Conservation (phyloP, 2,797 vertebrate genomes). For the Falco novaeseelandiae region DNA sequence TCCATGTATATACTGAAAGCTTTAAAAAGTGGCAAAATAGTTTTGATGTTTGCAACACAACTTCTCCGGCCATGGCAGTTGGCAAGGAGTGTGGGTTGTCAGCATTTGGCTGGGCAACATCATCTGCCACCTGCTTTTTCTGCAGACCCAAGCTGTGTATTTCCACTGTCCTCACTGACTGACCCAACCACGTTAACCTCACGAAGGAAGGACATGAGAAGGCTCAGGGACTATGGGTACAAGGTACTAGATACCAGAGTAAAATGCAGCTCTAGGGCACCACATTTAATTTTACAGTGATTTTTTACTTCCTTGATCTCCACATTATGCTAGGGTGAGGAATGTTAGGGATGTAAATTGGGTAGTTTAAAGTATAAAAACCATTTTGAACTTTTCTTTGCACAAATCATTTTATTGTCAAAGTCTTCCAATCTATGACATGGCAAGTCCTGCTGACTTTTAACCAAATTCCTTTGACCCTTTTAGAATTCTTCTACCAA, state of each 20-base stretch:
- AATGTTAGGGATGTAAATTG: background rate
- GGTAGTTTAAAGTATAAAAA: background rate
- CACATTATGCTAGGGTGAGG: background rate
- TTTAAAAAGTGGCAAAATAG: background rate
- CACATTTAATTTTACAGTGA: background rate
- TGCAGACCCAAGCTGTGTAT: background rate
- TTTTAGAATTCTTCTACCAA: background rate
- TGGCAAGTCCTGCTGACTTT: background rate
- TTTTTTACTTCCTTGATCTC: background rate
- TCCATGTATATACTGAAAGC: background rate
- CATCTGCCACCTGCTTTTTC: background rate
- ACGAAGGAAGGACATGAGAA: background rate
- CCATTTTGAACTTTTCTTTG: background rate
- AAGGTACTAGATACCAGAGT: background rate
- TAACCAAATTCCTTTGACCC: background rate
- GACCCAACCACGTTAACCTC: background rate
- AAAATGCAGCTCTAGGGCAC: background rate
- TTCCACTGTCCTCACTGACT: background rate
- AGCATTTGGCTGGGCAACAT: background rate
- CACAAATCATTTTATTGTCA: background rate
- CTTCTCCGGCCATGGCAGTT: background rate
- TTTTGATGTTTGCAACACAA: background rate
- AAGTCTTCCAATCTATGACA: background rate
- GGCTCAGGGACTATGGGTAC: background rate
- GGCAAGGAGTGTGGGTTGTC: background rate